Evolutionary conservation across 2,797 vertebrate genomes (phyloP).

Genomic region (Propithecus deckenii): DNA sequence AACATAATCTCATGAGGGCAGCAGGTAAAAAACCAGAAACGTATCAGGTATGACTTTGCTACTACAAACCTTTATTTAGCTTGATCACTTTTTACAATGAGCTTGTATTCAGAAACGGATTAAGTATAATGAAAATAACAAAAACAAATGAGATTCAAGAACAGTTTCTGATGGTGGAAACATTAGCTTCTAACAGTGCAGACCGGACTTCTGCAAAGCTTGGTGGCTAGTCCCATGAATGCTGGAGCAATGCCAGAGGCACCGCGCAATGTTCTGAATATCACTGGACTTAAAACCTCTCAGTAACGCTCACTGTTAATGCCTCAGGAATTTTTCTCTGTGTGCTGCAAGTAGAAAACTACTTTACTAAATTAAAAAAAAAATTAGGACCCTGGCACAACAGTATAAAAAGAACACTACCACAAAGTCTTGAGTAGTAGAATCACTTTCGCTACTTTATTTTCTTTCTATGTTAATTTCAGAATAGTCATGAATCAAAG

Average conservation of each 20-base stretch:
- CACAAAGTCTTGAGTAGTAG: neutral
- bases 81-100: neutral
- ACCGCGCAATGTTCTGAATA: neutral
- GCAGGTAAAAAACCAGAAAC: neutral
- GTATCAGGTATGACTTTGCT: neutral
- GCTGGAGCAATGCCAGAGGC: accelerated
- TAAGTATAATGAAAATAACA: neutral
- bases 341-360: neutral
- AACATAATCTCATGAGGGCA: neutral
- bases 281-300: neutral
- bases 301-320: neutral
- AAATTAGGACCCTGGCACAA: neutral
- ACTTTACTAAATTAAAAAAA: neutral
- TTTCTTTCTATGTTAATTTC: neutral
- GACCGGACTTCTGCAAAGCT: neutral
- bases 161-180: neutral
- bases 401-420: neutral
- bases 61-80: neutral
- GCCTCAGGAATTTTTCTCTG: neutral
- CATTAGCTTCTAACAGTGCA: neutral
- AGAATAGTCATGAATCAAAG: neutral
- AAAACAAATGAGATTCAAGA: neutral
- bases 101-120: neutral
- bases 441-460: neutral
- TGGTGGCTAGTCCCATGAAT: neutral